Conservation (phyloP, 2,888 invertebrate genomes). For the Odontocerum albicorne region DNA sequence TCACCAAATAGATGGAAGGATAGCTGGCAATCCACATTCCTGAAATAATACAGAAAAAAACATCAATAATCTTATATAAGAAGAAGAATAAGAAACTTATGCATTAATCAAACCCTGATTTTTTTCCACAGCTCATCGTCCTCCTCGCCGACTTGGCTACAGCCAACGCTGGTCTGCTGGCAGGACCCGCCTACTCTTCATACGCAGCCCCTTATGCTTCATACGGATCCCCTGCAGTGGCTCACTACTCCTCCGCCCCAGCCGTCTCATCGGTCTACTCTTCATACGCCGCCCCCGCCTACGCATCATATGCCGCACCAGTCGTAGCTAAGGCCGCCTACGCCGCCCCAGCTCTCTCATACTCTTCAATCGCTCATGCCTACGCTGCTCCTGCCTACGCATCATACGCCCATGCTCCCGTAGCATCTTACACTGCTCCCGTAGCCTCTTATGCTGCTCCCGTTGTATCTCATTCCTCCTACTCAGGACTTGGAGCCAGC, state of each 20-base stretch:
- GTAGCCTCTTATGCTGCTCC: conserved; percentile 35
- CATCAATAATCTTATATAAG: no score
- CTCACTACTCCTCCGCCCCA: conserved; percentile 41
- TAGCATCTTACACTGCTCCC: conserved; percentile 33
- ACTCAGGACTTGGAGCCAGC: no score
- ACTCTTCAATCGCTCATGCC: conserved; percentile 30
- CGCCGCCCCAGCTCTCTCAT: conserved; percentile 41
- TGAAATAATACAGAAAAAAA: no score
- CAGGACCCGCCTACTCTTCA: conserved; percentile 36
- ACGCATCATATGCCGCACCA: conserved; percentile 34
- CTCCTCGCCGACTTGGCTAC: conserved; percentile 33
- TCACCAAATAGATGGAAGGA: no score
- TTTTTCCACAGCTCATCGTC: conserved; percentile 30
- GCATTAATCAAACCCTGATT: no score
- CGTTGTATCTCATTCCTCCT: no score
- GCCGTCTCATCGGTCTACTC: conserved; percentile 41
- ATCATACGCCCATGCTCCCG: conserved; percentile 40
- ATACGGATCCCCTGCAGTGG: conserved; percentile 39
- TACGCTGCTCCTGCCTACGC: conserved; percentile 35
- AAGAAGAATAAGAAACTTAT: no score
- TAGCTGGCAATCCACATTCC: no score
- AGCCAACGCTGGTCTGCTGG: conserved; percentile 32
- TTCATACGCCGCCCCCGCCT: conserved; percentile 34
- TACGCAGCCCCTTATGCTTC: conserved; percentile 39
- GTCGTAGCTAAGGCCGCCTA: conserved; percentile 33